Evolutionary conservation across 2,113 vertebrate genomes (phyloP).

Genomic region (Equus quagga): DNA sequence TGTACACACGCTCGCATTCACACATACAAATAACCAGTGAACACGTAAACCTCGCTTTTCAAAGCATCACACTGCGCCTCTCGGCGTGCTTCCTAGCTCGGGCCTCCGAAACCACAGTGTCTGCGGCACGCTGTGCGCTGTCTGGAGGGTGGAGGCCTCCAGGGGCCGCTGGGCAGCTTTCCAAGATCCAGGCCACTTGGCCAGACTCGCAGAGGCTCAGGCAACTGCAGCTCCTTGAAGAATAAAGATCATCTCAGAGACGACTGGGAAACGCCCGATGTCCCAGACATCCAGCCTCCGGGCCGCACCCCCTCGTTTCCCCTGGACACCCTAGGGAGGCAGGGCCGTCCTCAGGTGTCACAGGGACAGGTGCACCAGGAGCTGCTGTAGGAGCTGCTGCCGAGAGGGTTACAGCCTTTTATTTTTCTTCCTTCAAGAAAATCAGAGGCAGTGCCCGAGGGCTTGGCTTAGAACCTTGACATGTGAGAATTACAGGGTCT

Average conservation of each 20-base stretch:
- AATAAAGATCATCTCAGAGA: neutral
- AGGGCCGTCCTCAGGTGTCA: neutral
- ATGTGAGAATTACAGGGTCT: slow-evolving; percentile 72
- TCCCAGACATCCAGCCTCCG: fast-evolving
- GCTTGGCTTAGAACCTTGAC: slow-evolving; percentile 53
- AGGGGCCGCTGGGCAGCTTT: neutral
- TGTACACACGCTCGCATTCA: neutral
- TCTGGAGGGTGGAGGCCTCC: neutral
- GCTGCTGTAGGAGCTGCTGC: fast-evolving
- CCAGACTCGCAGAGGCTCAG: neutral
- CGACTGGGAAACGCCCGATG: fast-evolving
- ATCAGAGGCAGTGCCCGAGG: neutral
- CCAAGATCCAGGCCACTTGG: neutral
- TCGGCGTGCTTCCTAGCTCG: fast-evolving
- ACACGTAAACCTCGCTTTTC: no score
- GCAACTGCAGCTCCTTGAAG: neutral
- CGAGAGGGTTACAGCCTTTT: fast-evolving
- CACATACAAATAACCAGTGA: neutral
- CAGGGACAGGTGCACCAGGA: neutral
- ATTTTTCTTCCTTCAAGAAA: neutral
- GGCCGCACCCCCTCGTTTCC: fast-evolving
- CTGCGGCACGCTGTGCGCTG: neutral
- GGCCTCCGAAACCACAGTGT: neutral
- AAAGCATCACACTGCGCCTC: fast-evolving
- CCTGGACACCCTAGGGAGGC: neutral